Conservation (phyloP, 2,888 invertebrate species). For the Drosophila kokeensis region DNA sequence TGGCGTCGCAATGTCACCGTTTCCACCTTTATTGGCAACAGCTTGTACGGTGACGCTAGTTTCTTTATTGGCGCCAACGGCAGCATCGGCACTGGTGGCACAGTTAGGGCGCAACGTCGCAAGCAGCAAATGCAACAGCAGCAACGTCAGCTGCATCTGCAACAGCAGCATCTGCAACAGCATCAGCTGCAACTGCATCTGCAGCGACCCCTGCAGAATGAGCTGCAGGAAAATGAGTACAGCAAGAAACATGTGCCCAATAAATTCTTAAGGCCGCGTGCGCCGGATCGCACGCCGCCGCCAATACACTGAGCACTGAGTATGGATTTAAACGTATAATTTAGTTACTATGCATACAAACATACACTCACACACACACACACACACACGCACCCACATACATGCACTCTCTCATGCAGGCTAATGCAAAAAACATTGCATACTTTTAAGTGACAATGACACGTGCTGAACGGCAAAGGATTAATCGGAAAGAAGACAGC, state of each 20-base stretch:
- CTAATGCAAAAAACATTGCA: conserved; percentile 52
- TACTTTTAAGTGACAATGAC: conserved; percentile 51
- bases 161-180: conserved; percentile 52
- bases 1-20: conserved; percentile 78
- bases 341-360: conserved; percentile 63
- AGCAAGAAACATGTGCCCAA: conserved; percentile 84
- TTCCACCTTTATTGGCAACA: conserved; percentile 50
- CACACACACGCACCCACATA: conserved; percentile 12
- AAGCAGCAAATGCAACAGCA: conserved; percentile 59
- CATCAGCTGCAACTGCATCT: conserved; percentile 50
- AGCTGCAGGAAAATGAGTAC: conserved; percentile 79
- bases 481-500: conserved; percentile 2
- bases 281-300: conserved; percentile 84
- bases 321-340: conserved; percentile 40
- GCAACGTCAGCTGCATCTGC: conserved; percentile 28
- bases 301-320: conserved; percentile 80
- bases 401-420: conserved; percentile 32
- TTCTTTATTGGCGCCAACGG: conserved; percentile 28
- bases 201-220: conserved; percentile 67
- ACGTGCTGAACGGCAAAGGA: conserved; percentile 3
- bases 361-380: conserved; percentile 20
- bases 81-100: conserved; percentile 7
- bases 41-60: conserved; percentile 66
- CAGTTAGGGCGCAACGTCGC: conserved; percentile 40
- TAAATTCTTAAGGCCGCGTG: conserved; percentile 81